These are phyloP conservation scores for Masticophis lateralis DNA, from an alignment of 2,797 vertebrate genomes.

Conservation along the genomic window DNA sequence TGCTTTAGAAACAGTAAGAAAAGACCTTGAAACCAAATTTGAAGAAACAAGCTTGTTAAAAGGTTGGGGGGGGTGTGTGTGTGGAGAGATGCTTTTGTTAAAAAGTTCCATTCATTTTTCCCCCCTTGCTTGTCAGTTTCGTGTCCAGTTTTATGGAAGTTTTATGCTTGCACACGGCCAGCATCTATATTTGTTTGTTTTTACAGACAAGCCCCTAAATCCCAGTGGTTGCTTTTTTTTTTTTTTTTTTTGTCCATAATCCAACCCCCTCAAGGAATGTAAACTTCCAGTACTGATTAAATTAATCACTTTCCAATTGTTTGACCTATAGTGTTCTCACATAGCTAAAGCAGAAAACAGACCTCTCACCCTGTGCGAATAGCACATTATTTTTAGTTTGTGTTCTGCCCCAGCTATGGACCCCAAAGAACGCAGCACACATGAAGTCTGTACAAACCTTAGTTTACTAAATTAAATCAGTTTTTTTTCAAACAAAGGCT, in stretches of 20 bases:
- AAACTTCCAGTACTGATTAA: conserved; percentile 31
- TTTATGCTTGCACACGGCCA: not conserved
- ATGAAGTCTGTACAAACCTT: no score
- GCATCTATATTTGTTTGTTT: not conserved
- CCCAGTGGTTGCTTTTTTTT: not conserved
- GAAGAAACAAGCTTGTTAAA: conserved; percentile 62
- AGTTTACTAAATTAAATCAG: no score
- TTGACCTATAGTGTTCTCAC: conserved; percentile 9
- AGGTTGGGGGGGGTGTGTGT: not conserved
- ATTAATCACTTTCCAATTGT: conserved; percentile 49
- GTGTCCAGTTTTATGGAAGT: not conserved
- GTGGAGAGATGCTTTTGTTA: conserved; percentile 32
- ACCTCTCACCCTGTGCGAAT: not conserved
- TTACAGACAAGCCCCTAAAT: not conserved
- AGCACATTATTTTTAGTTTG: not conserved
- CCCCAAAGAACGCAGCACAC: no score
- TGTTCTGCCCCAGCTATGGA: no score
- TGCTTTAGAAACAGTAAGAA: conserved; percentile 73
- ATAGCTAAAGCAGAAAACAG: not conserved
- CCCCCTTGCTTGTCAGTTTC: not conserved
- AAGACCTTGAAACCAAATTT: conserved; percentile 75
- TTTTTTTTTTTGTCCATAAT: not conserved
- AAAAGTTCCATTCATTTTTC: conserved; percentile 41
- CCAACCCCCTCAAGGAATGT: conserved; percentile 37
- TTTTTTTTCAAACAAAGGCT: no score